Base-by-base conservation (phyloP, 1,140 invertebrate genomes). In the Papilio glaucus region DNA sequence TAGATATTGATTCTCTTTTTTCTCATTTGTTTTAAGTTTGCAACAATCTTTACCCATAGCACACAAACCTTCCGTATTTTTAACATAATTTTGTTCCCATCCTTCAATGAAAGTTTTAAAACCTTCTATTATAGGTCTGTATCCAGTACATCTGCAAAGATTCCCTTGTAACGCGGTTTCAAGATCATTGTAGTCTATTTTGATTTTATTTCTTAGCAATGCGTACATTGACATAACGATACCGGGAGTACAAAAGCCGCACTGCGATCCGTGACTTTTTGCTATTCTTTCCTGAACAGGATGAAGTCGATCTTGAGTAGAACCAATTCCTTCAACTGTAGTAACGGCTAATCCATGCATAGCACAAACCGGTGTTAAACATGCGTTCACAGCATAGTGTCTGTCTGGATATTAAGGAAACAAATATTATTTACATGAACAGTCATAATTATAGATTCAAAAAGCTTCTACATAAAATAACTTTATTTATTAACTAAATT, bases 161-260 rank as follows among this genome's bases (percentile, higher is more conserved):
- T 98, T 98, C 33, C 98, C 97, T 94, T 98, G 97, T 83, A 98
- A 96, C 3, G 97, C 95, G 37, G 95, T 94, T 89, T 98, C 97
- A 72, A 98, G 91, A 75, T 98, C 95, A 33, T 95, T 90, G 94
- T 91, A 93, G 9, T 83, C 74, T 60, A 93, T 83, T 96, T 95
- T 39, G 0, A 93, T 86, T 15, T 93, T 94, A 74, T 94, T 96
- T 75, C 97, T 92, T 0, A 98, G 85, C 8, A 98, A 87, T 0
- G 97, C 94, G 80, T 98, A 98, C 98, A 98, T 98, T 1, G 97
- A 98, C 98, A 98, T 98, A 0, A 98, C 97, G 49, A 98, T 98
- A 15, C 98, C 98, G 1, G 98, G 97, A 5, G 98, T 98, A 80
- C 98, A 98, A 88, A 98, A 98, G 2, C 98, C 98, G 86, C 98